Evolutionary conservation across 2,797 vertebrate genomes (phyloP).

Genomic region (Cottoperca gobio): DNA sequence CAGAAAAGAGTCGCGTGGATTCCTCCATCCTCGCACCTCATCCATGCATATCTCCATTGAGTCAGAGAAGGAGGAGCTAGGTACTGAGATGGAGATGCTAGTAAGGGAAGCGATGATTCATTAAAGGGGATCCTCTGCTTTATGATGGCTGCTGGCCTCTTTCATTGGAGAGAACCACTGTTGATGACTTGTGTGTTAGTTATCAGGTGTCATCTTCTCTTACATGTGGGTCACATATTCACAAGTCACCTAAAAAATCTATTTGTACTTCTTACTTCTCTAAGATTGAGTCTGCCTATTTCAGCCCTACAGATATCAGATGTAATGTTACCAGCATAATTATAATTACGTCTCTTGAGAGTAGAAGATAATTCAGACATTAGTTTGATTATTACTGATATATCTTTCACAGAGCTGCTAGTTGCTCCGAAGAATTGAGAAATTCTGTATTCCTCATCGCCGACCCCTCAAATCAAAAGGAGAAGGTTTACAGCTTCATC

Average conservation of each 20-base stretch:
- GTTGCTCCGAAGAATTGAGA: not conserved
- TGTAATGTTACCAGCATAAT: not conserved
- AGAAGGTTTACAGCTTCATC: constrained; percentile 29
- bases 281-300: not conserved
- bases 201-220: not conserved
- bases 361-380: constrained; percentile 1
- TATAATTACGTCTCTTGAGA: not conserved
- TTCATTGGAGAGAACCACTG: not conserved
- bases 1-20: too few relatives aligned
- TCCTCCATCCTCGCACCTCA: not conserved
- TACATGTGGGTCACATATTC: not conserved
- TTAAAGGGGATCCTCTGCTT: not conserved
- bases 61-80: not conserved
- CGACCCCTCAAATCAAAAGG: not conserved
- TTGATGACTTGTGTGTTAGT: not conserved
- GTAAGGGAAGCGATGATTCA: not conserved
- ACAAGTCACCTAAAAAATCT: not conserved
- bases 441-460: not conserved
- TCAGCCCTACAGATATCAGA: not conserved
- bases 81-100: not conserved
- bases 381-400: constrained; percentile 16
- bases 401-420: constrained; percentile 6
- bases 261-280: too few relatives aligned
- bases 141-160: not conserved
- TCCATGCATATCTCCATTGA: not conserved